These are phyloP conservation scores for Echiichthys vipera DNA, from an alignment of 2,797 vertebrate species.

Conservation along the genomic window DNA sequence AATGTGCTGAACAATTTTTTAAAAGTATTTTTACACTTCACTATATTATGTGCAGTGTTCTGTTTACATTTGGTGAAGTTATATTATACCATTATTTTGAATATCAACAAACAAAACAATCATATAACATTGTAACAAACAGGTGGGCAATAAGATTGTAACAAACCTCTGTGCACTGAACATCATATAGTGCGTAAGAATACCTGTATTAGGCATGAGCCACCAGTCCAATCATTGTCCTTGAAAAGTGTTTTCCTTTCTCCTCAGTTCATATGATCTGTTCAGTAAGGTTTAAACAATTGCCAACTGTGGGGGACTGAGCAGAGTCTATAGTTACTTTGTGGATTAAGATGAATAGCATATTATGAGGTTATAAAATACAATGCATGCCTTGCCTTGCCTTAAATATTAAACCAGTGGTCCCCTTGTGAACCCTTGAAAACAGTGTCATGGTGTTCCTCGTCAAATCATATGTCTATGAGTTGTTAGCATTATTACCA, in stretches of 20 bases:
- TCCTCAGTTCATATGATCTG: too few species aligned
- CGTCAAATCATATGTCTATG: neutral
- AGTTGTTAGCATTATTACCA: neutral
- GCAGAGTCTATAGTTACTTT: neutral
- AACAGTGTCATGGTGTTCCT: neutral
- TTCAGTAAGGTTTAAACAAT: neutral
- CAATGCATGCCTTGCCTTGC: too few species aligned
- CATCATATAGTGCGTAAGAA: too few species aligned
- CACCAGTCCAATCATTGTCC: neutral
- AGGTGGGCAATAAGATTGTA: neutral
- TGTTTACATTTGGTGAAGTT: neutral
- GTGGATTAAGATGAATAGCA: neutral
- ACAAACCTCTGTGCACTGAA: neutral
- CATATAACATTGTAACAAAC: neutral
- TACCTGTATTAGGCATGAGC: neutral
- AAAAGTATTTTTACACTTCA: too few species aligned
- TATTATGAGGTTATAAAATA: too few species aligned
- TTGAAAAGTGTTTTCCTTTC: too few species aligned
- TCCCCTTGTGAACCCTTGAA: neutral
- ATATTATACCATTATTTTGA: neutral
- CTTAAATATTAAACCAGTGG: neutral
- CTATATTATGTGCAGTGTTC: neutral
- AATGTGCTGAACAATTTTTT: neutral
- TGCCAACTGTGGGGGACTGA: neutral
- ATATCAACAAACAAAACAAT: neutral